These are phyloP conservation scores for Poeciliopsis prolifica DNA, from an alignment of 2,113 vertebrate species.

Conservation along the genomic window DNA sequence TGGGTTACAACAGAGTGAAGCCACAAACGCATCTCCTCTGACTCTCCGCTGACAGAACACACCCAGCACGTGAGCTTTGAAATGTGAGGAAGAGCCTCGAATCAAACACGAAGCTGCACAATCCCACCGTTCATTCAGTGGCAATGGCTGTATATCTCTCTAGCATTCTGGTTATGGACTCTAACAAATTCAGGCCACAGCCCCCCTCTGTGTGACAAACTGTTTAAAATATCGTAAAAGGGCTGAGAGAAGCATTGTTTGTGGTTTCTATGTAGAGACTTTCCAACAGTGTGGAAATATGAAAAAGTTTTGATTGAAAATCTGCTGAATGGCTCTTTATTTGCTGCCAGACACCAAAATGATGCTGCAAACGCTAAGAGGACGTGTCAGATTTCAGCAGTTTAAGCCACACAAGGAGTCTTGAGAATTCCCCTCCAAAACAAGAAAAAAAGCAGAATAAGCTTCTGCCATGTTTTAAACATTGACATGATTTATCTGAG, in stretches of 20 bases:
- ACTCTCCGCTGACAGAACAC: slow-evolving; percentile 50
- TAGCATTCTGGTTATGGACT: slow-evolving; percentile 43
- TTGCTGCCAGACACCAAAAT: slow-evolving; percentile 59
- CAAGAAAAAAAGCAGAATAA: slow-evolving; percentile 39
- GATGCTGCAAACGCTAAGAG: slow-evolving; percentile 59
- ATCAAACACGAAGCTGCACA: slow-evolving; percentile 51
- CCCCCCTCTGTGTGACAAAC: slow-evolving; percentile 18
- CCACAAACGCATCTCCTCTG: slow-evolving; percentile 48
- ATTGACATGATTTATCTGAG: slow-evolving; percentile 42
- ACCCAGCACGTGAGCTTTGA: slow-evolving; percentile 69
- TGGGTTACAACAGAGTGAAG: slow-evolving; percentile 66
- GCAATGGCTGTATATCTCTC: slow-evolving; percentile 36
- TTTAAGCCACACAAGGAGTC: slow-evolving; percentile 48
- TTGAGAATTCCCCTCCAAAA: slow-evolving; percentile 42
- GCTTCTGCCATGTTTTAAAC: slow-evolving; percentile 43
- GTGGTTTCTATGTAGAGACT: slow-evolving; percentile 47
- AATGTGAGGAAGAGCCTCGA: slow-evolving; percentile 48
- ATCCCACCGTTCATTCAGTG: slow-evolving; percentile 55
- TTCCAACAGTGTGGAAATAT: slow-evolving; percentile 31
- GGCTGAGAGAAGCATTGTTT: slow-evolving; percentile 48
- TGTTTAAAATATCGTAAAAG: slow-evolving; percentile 43
- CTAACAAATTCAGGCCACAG: slow-evolving; percentile 34
- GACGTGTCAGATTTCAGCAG: slow-evolving; percentile 51
- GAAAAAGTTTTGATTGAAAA: slow-evolving; percentile 50
- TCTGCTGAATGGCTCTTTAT: slow-evolving; percentile 56